These are phyloP conservation scores for Acanthopagrus latus DNA, from an alignment of 2,797 vertebrate species.

Conservation along the genomic window DNA sequence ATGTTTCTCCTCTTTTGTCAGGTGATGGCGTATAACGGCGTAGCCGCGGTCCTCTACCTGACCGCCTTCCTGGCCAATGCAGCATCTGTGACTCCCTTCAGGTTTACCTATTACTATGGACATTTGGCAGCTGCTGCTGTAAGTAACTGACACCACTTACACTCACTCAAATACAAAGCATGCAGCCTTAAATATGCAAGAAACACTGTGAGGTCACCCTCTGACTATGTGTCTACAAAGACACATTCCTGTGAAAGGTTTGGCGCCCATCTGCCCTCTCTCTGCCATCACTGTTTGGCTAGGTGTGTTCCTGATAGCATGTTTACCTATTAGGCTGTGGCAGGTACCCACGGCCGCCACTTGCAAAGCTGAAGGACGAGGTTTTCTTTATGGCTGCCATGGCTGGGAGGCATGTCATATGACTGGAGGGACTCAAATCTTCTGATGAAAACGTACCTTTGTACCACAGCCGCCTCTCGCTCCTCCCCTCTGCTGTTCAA, in stretches of 20 bases:
- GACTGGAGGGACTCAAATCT: not conserved
- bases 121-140: slow-evolving; percentile 88
- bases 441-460: slow-evolving; percentile 11
- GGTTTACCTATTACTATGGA: slow-evolving; percentile 50
- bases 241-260: not conserved
- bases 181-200: not conserved
- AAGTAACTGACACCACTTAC: slow-evolving; percentile 69
- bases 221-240: not conserved
- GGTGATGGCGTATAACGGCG: slow-evolving; percentile 83
- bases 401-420: slow-evolving; percentile 4
- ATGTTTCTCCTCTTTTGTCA: slow-evolving; percentile 38
- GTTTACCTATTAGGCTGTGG: slow-evolving; percentile 16
- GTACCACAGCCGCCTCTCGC: not conserved
- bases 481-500: slow-evolving; percentile 1
- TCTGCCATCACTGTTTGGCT: not conserved
- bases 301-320: slow-evolving; percentile 10
- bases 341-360: not conserved
- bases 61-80: slow-evolving; percentile 89
- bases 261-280: not conserved
- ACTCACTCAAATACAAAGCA: not conserved
- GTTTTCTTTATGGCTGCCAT: not conserved
- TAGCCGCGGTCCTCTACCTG: slow-evolving; percentile 87
- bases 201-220: not conserved
- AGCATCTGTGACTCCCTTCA: slow-evolving; percentile 41
- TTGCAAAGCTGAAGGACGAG: not conserved